Evolutionary conservation across 1,140 invertebrate genomes (phyloP).

Genomic region (Frieseomelitta varia): DNA sequence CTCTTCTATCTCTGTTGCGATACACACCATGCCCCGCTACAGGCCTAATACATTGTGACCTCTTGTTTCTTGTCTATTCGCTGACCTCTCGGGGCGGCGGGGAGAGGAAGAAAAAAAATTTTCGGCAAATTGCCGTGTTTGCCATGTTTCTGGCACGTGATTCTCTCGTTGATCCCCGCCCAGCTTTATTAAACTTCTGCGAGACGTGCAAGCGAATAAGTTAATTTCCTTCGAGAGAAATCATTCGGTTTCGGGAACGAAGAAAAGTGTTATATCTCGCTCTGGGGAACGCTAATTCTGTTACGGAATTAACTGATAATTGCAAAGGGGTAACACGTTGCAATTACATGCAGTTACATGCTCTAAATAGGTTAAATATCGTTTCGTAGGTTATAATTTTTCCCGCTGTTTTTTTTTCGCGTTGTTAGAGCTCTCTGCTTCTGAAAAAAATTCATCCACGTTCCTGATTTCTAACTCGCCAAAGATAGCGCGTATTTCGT

Average conservation of each 20-base stretch:
- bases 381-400: background rate
- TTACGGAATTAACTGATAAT: background rate
- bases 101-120: background rate
- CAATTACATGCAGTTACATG: background rate
- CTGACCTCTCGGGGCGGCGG: background rate
- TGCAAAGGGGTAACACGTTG: background rate
- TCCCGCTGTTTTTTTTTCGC: background rate
- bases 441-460: background rate
- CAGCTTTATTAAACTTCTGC: background rate
- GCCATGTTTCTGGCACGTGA: background rate
- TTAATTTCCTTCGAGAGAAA: background rate
- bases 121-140: constrained; percentile 25
- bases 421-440: background rate
- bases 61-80: constrained; percentile 33
- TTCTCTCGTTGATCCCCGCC: background rate
- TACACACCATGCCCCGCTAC: background rate
- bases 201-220: background rate
- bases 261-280: background rate
- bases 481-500: background rate
- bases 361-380: background rate
- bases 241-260: background rate
- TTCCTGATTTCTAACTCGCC: background rate
- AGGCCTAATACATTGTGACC: background rate
- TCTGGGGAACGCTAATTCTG: background rate
- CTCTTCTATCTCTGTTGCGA: constrained; percentile 11